Conservation (phyloP, 2,113 vertebrate species). For the Hemicordylus capensis region DNA sequence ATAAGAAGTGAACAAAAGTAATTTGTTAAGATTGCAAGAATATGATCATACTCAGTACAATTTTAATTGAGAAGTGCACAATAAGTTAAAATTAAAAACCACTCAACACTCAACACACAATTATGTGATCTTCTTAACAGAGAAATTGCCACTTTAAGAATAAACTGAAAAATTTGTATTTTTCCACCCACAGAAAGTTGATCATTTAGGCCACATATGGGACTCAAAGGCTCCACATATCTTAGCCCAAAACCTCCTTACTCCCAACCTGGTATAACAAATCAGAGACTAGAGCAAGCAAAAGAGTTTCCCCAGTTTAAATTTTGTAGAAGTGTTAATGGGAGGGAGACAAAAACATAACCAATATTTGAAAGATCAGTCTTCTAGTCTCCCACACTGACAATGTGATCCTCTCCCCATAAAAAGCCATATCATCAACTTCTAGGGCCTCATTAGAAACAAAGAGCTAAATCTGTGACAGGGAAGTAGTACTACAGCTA, state of each 20-base stretch:
- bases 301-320: neutral
- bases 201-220: neutral
- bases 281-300: too few relatives aligned
- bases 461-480: neutral
- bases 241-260: neutral
- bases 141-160: constrained; percentile 1
- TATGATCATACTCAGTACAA: neutral
- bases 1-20: constrained; percentile 57
- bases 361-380: neutral
- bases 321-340: neutral
- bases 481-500: neutral
- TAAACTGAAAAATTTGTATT: neutral
- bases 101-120: neutral
- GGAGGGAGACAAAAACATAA: neutral
- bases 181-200: neutral
- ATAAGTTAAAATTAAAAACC: neutral
- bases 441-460: neutral
- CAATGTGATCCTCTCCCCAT: neutral
- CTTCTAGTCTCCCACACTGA: neutral
- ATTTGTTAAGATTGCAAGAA: neutral
- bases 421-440: neutral
- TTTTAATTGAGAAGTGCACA: neutral
- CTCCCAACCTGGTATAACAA: neutral
- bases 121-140: neutral
- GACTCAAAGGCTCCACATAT: neutral